Evolutionary conservation across 92 coral and sea anemone genomes (phyloP).

Genomic region (Siderastrea radians): DNA sequence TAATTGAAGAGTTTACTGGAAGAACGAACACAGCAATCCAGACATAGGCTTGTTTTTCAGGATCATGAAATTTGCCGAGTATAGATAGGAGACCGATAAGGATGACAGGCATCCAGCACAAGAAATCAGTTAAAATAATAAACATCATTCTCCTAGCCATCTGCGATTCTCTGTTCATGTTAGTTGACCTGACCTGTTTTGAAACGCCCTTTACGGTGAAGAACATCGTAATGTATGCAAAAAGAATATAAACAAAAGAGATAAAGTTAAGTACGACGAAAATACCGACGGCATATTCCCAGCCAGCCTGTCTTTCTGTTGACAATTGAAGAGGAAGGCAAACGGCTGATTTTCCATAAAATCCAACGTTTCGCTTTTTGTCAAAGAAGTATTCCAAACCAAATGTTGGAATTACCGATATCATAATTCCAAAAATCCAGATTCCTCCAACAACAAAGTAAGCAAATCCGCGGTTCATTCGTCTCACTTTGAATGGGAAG

Average conservation of each 20-base stretch:
- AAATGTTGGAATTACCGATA: constrained; percentile 71
- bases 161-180: constrained; percentile 76
- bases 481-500: constrained; percentile 68
- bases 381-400: constrained; percentile 74
- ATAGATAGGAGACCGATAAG: constrained; percentile 84
- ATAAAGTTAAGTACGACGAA: constrained; percentile 78
- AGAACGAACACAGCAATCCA: constrained; percentile 97
- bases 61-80: constrained; percentile 79
- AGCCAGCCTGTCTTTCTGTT: constrained; percentile 77
- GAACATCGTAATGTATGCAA: constrained; percentile 84
- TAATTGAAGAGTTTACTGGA: constrained; percentile 89
- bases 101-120: constrained; percentile 98
- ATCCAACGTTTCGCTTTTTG: constrained; percentile 59
- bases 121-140: constrained; percentile 84
- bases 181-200: constrained; percentile 79
- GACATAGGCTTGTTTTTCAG: constrained; percentile 81
- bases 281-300: constrained; percentile 85
- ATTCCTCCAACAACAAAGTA: constrained; percentile 28
- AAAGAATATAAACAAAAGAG: constrained; percentile 78
- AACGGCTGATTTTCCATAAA: constrained; percentile 88
- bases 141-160: constrained; percentile 86
- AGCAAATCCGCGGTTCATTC: constrained; percentile 43
- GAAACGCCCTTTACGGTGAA: constrained; percentile 64
- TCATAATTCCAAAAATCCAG: constrained; percentile 65
- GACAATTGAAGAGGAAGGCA: constrained; percentile 91